Base-by-base conservation (phyloP, 2,888 invertebrate species). In the Hirtodrosophila cameraria region DNA sequence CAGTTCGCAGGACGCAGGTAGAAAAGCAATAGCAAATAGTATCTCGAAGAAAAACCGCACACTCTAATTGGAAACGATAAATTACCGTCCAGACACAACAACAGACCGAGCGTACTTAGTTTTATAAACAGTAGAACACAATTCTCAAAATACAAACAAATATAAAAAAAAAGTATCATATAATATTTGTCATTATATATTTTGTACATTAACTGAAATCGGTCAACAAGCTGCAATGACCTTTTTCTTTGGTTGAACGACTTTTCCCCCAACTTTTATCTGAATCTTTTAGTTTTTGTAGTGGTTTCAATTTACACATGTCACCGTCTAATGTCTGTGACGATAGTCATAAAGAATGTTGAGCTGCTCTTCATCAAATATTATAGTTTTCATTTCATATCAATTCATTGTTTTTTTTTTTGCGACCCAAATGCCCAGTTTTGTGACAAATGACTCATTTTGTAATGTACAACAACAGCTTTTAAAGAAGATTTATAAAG, bases 21-120 rank as follows among this genome's bases (percentile, higher is more conserved):
- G 70, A 48, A 15, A 43, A 42, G 33, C 6, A 15, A n/a, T 43
- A 45, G 58, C 76, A 63, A 57, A 16, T 62, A 58, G n/a, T 63
- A 25, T 31, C 9, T 30, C 16, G 7, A 35, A 9, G 9, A 20
- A 38, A 43, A 66, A 53, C 16, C 42, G 39, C 57, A 33, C 41
- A 45, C 66, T 83, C 79, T 79, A 82, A 75, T 82, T 79, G 86
- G 75, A 72, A 57, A 18, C 53, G 16, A 82, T 78, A 72, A 75
- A 75, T 69, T 54, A 54, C 18, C 9, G 13, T 23, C 23, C 23
- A 20, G 18, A 20, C 18, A 20, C 3, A 2, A 15, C 28, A 15
- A 38, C 23, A 38, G 36, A 16, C 6, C 16, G 30, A 1, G 23
- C 23, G 50, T 38, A 38, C 28, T 5, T 38, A 20, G 31, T 43